phyloP scores from a whole-genome alignment of 1,140 invertebrate species.

The Leptinotarsa undecemlineata region DNA sequence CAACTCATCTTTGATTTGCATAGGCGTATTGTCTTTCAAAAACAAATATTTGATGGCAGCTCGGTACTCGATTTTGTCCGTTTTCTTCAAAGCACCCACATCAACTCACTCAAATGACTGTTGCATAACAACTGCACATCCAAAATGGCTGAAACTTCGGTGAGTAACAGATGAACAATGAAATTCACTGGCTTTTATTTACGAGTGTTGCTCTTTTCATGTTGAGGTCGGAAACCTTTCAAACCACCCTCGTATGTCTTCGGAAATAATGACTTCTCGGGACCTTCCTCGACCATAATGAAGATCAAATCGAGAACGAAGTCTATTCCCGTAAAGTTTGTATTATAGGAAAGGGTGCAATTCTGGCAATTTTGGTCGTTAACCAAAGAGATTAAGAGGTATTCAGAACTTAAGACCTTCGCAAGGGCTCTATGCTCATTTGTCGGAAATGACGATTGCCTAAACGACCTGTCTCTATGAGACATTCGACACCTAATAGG shows the following conservation, averaged over 20 bases:
- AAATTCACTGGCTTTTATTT: too few relatives aligned
- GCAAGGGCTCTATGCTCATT: neutral
- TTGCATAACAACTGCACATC: too few relatives aligned
- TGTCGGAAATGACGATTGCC: neutral
- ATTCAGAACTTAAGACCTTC: constrained; percentile 6
- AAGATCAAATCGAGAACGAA: constrained; percentile 7
- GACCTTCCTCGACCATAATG: neutral
- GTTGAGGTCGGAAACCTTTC: too few relatives aligned
- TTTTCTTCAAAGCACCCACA: too few relatives aligned
- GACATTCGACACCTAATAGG: neutral
- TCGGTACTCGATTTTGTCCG: too few relatives aligned
- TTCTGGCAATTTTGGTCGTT: constrained; percentile 8
- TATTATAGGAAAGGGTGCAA: constrained; percentile 14
- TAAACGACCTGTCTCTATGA: neutral
- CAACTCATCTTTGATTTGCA: too few relatives aligned
- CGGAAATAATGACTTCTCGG: neutral
- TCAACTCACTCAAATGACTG: too few relatives aligned
- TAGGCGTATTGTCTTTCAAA: too few relatives aligned
- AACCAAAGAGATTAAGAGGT: constrained; percentile 2
- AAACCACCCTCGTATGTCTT: neutral
- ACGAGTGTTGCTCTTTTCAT: too few relatives aligned
- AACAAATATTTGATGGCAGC: too few relatives aligned
- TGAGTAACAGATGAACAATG: too few relatives aligned
- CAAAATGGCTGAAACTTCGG: too few relatives aligned
- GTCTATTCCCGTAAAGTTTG: constrained; percentile 10